Conservation (phyloP, 2,797 vertebrate species). For the Catostomus latipinnis region DNA sequence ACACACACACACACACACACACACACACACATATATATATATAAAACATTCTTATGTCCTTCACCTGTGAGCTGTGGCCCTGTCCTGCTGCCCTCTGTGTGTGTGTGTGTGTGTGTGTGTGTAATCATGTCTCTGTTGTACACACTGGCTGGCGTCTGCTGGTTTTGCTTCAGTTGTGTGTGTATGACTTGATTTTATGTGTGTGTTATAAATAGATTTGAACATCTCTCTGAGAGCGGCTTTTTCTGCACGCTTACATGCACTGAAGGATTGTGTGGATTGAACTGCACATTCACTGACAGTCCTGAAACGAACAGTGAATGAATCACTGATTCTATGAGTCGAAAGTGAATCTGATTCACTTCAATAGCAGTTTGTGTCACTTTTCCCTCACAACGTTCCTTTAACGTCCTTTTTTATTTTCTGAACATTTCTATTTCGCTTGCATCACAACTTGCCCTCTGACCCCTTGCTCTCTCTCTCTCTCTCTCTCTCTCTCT, state of each 20-base stretch:
- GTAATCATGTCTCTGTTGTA: neutral
- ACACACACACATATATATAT: too few relatives aligned
- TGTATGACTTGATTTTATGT: neutral
- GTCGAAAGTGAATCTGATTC: conserved; percentile 36
- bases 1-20: too few relatives aligned
- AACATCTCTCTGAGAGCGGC: neutral
- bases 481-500: conserved; percentile 31
- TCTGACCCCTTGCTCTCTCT: too few relatives aligned
- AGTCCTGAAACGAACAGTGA: neutral
- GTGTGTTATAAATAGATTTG: too few relatives aligned
- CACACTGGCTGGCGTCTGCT: neutral
- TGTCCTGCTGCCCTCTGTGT: too few relatives aligned
- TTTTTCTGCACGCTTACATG: conserved; percentile 1
- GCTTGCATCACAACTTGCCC: neutral
- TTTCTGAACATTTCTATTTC: conserved; percentile 32
- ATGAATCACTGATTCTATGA: conserved; percentile 1
- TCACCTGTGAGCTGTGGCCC: too few relatives aligned
- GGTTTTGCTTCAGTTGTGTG: neutral
- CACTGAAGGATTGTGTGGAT: conserved; percentile 10
- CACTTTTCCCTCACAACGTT: neutral
- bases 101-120: conserved; percentile 20
- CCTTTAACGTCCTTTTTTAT: conserved; percentile 2
- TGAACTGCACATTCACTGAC: conserved; percentile 7
- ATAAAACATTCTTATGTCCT: too few relatives aligned
- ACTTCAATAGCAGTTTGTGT: neutral